Conservation (phyloP, 2,797 vertebrate genomes). For the Mionectes olivaceus region DNA sequence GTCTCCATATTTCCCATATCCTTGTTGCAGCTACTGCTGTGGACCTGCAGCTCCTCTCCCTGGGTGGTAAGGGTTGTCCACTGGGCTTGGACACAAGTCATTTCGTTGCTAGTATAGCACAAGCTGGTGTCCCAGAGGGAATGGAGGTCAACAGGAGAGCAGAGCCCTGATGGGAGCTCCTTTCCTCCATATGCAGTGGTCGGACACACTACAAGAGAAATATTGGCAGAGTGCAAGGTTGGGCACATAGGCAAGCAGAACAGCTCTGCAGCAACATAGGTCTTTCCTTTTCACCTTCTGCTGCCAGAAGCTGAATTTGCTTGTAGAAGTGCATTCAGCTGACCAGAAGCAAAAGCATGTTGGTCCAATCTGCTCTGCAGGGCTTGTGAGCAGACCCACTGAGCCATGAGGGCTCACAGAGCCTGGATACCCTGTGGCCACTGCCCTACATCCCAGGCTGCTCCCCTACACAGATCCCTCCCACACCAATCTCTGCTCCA, state of each 20-base stretch:
- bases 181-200: fast-evolving
- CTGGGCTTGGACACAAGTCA: background rate
- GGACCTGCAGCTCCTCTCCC: background rate
- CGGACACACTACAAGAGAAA: background rate
- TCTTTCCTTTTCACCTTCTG: background rate
- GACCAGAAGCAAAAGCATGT: background rate
- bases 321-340: background rate
- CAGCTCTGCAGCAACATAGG: background rate
- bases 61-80: background rate
- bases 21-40: background rate
- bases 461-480: background rate
- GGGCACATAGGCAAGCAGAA: background rate
- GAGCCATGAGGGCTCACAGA: fast-evolving
- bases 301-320: background rate
- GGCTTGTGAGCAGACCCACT: background rate
- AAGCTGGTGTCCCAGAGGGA: background rate
- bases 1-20: background rate
- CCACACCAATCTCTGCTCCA: background rate
- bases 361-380: background rate
- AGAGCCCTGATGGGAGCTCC: background rate
- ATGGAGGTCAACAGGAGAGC: background rate
- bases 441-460: background rate
- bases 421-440: background rate
- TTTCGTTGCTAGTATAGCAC: background rate
- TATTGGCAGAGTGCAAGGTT: fast-evolving